Base-by-base conservation (phyloP, 2,888 invertebrate species). In the Pristionchus exspectatus region DNA sequence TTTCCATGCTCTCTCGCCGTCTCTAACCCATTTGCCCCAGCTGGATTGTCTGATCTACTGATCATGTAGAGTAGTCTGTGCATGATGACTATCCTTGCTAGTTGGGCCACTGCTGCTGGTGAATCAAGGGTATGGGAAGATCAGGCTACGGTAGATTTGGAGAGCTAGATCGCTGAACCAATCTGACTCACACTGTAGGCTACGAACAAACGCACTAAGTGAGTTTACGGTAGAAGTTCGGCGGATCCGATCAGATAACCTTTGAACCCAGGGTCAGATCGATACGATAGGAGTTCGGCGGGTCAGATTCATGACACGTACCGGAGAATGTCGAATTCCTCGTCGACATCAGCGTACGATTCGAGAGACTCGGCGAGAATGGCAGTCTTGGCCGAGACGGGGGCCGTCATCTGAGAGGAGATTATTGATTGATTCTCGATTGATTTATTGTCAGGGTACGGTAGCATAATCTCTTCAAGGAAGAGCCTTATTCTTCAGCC, bases 321-420 rank as follows among this genome's bases (percentile, higher is more conserved):
- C 84, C 84, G 84, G 54, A 84, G 56, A 84, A 84, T 84, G 30
- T 84, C 84, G 33, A 54, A 84, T 18, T 84, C 84, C 44, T 84
- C 84, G 16, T 84, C 84, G 7, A 24, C 50, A 30, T 56, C 84
- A 0, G 84, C 54, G n/a, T 56, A 84, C 7, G 84, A 54, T 18
- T 84, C 59, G 30, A 84, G 59, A 0, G 84, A 56, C 16, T 84
- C 84, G 59, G 54, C 30, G 59, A 84, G 84, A 16, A 84, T 84
- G 18, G 54, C 14, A 2, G 84, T 84, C 44, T 84, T 84, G 56
- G 54, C 30, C 24, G 54, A 30, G 30, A 84, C 84, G 21, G 56
- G 27, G n/a, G 56, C 59, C 18, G 54, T 54, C 84, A 84, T 84
- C 84, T 84, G 84, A 84, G 14, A 33, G 30, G 69, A 69, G 44